Conservation (phyloP, 2,797 vertebrate species). For the Ibycter americanus region DNA sequence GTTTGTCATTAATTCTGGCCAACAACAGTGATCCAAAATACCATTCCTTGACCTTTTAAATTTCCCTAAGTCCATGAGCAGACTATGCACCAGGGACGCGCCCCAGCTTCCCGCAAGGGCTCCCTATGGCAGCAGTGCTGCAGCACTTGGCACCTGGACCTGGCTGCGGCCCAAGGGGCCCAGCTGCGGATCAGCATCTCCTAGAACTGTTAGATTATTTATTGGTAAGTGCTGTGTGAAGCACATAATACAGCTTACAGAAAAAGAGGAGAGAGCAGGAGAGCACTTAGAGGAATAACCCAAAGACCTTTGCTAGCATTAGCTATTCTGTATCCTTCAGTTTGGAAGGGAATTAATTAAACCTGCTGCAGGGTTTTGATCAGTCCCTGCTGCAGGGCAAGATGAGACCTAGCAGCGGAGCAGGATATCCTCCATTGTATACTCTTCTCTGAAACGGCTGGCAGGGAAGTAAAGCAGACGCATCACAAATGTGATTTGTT, state of each 20-base stretch:
- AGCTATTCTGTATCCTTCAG: not conserved
- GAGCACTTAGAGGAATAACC: not conserved
- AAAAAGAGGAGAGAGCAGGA: not conserved
- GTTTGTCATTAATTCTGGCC: not conserved
- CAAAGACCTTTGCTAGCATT: not conserved
- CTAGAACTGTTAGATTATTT: slow-evolving; percentile 13
- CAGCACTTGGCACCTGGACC: not conserved
- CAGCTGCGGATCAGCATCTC: not conserved
- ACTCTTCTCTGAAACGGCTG: not conserved
- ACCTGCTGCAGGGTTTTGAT: not conserved
- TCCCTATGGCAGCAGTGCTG: not conserved
- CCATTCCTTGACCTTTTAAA: not conserved
- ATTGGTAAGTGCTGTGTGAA: not conserved
- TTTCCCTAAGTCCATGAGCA: not conserved
- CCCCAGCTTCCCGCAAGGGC: not conserved
- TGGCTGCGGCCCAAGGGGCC: not conserved
- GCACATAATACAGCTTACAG: not conserved
- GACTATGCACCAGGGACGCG: not conserved
- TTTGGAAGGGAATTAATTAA: slow-evolving; percentile 39
- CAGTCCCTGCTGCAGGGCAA: not conserved
- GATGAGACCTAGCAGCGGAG: not conserved
- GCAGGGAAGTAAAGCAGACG: not conserved
- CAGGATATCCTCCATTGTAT: not conserved
- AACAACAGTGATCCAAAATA: not conserved
- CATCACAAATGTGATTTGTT: not conserved